A percentile compares a stretch with the other conserved stretches of the same genome.
These are phyloP conservation scores for Clupea harengus DNA, from an alignment of 2,113 vertebrate species.

Conservation along the genomic window DNA sequence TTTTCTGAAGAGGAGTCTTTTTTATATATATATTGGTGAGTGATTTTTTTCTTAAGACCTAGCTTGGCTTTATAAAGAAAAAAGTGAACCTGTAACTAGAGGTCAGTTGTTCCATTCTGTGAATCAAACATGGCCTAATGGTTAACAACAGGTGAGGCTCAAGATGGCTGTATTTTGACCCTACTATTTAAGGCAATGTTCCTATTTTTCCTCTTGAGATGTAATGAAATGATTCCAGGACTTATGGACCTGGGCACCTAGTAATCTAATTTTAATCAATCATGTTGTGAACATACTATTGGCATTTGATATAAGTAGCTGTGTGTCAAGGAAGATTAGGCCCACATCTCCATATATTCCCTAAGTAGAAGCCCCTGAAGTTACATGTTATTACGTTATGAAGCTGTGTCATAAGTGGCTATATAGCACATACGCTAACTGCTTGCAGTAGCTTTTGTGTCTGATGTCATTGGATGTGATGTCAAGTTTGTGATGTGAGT, in stretches of 20 bases:
- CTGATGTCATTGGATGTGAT: slow-evolving; percentile 10
- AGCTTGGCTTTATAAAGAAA: not conserved
- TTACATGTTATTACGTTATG: not conserved
- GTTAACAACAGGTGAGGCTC: not conserved
- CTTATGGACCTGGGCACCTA: not conserved
- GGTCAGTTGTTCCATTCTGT: not conserved
- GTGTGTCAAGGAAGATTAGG: not conserved
- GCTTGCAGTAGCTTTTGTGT: slow-evolving; percentile 41
- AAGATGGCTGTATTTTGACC: not conserved
- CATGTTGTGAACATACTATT: not conserved
- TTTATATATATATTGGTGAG: not conserved
- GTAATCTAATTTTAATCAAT: not conserved
- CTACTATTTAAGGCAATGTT: not conserved
- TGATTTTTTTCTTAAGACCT: not conserved
- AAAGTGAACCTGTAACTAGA: not conserved
- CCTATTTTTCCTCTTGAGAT: not conserved
- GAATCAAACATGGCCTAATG: not conserved
- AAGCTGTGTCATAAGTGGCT: too few species aligned
- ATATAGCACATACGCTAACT: not conserved
- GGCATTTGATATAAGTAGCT: not conserved
- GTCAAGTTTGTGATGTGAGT: not conserved
- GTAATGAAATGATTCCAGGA: not conserved
- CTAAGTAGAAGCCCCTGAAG: not conserved
- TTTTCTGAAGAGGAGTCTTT: not conserved
- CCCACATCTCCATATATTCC: not conserved